Conservation (phyloP, 2,797 vertebrate species). For the Lagorchestes hirsutus region DNA sequence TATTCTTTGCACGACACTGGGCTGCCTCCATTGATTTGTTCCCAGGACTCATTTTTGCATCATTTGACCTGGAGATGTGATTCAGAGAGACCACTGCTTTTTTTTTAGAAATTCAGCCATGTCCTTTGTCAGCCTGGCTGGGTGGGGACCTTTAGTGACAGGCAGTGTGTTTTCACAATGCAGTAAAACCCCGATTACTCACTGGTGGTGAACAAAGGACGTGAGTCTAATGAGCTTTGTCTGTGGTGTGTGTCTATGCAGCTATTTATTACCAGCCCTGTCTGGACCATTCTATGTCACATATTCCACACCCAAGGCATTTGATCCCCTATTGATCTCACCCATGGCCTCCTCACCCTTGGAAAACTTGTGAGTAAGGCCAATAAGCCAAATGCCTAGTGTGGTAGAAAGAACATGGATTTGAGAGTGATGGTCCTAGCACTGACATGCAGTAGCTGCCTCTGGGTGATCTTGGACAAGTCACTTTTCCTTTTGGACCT, state of each 20-base stretch:
- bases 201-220: background rate
- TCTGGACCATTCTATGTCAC: background rate
- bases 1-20: background rate
- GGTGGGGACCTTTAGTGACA: background rate
- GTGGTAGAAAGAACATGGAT: background rate
- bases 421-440: background rate
- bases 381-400: background rate
- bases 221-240: background rate
- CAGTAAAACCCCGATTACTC: background rate
- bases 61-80: background rate
- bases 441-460: background rate
- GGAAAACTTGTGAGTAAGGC: background rate
- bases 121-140: background rate
- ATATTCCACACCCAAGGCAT: background rate
- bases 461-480: background rate
- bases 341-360: background rate
- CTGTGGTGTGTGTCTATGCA: background rate
- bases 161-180: conserved; percentile 5
- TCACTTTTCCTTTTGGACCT: background rate
- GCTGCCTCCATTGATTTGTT: background rate
- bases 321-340: background rate
- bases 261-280: background rate
- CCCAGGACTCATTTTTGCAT: background rate
- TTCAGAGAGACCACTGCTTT: background rate
- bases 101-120: background rate